phyloP scores from a whole-genome alignment of 2,113 vertebrate species.

The Pteruthius melanotis region DNA sequence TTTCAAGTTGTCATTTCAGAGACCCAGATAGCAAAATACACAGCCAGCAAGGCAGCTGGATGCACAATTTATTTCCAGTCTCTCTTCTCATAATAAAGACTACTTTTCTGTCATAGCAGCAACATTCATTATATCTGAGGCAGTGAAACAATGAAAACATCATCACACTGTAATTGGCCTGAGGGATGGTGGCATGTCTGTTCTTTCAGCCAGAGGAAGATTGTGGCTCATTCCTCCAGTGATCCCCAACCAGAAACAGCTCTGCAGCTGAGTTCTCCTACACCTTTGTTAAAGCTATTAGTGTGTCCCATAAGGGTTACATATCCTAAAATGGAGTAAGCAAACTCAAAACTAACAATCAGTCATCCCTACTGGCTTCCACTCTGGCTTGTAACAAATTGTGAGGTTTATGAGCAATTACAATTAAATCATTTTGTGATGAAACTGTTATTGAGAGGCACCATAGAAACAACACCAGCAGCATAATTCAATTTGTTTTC shows the following conservation, averaged over 20 bases:
- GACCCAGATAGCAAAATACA: background rate
- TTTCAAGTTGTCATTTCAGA: background rate
- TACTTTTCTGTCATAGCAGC: background rate
- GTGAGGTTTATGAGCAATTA: background rate
- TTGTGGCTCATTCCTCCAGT: background rate
- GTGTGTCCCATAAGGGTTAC: background rate
- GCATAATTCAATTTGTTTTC: slow-evolving; percentile 36
- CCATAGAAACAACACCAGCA: background rate
- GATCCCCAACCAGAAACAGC: background rate
- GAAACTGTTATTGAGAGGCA: background rate
- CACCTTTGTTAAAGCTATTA: background rate
- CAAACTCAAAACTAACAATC: background rate
- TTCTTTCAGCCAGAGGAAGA: background rate
- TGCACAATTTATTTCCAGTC: background rate
- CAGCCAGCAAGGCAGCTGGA: background rate
- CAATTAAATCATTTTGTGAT: slow-evolving; percentile 31
- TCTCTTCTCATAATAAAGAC: slow-evolving; percentile 3
- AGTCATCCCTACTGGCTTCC: background rate
- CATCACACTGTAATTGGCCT: background rate
- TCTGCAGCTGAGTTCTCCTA: background rate
- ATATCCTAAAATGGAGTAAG: background rate
- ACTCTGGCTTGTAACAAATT: background rate
- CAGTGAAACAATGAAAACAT: slow-evolving; percentile 11
- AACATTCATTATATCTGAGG: background rate
- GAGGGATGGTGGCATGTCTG: background rate